Conservation (phyloP, 2,113 vertebrate species). For the Suncus etruscus region DNA sequence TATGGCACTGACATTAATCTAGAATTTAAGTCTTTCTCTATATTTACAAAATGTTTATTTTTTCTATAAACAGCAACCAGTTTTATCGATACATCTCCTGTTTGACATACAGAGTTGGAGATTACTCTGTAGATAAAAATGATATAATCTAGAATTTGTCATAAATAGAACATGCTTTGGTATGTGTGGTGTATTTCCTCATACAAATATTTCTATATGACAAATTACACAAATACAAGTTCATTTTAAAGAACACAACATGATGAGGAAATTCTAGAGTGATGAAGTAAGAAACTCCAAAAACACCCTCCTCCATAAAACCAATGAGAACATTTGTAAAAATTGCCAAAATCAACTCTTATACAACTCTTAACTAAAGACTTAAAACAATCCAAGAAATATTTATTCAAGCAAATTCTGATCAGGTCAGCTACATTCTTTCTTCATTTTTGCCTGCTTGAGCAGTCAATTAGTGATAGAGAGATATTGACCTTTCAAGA, state of each 20-base stretch:
- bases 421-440: background rate
- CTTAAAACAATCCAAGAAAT: background rate
- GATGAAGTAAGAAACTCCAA: slow-evolving; percentile 9
- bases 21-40: background rate
- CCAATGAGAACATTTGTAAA: background rate
- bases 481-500: background rate
- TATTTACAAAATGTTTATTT: background rate
- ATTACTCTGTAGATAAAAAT: background rate
- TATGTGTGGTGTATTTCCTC: background rate
- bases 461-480: background rate
- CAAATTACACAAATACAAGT: background rate
- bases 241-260: background rate
- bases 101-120: background rate
- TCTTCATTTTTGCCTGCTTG: background rate
- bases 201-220: slow-evolving; percentile 2
- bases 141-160: background rate
- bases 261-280: background rate
- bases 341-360: slow-evolving; percentile 33
- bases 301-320: slow-evolving; percentile 24
- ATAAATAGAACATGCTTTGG: background rate
- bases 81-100: background rate
- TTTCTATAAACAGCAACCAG: background rate
- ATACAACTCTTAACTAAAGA: background rate
- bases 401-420: background rate
- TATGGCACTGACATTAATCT: background rate